Base-by-base conservation (phyloP, 2,888 invertebrate genomes). In the Lordiphosa andalusiaca region DNA sequence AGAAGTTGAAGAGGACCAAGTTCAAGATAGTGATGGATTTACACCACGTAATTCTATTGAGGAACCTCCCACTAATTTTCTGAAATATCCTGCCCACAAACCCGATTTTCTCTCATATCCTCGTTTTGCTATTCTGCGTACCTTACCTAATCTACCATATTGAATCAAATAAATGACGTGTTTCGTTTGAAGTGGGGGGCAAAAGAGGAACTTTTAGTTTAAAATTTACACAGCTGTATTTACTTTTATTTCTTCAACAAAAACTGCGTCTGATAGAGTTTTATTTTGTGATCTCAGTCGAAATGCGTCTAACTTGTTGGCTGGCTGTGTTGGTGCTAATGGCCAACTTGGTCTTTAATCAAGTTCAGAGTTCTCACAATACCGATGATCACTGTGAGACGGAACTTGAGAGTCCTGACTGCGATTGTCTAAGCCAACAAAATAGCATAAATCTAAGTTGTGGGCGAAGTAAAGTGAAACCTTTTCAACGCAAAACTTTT, bases 181-280 rank as follows among this genome's bases (percentile, higher is more conserved):
- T 25, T 13, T 10, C 9, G 12, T 37, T 16, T 30, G 42, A 39
- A 46, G 49, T 33, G 36, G 37, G 35, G 39, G 44, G 10, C 7
- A 6, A 10, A 9, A 39, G 10, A 7, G n/a, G 16, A 37, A 13
- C 7, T 13, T 9, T 30, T 3, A 3, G 9, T 30, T 30, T 30
- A 9, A 19, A 47, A 57, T 68, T 70, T 73, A 13, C 50, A 70
- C 75, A 75, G 81, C 58, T 75, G 75, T 53, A 16, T 19, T 3
- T 16, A 44, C 16, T 33, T 25, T 6, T 21, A 36, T 30, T 19
- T 44, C 9, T 9, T 12, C 6, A 10, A 4, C 6, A 7, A 41
- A 23, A 36, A n/a, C 13, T n/a, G 44, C 56, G 65, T 51, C 5
- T 47, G 25, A 16, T 35, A 23, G 41, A 40, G 9, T 37, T 63